Base-by-base conservation (phyloP, 2,113 vertebrate species). In the Maccullochella peelii region DNA sequence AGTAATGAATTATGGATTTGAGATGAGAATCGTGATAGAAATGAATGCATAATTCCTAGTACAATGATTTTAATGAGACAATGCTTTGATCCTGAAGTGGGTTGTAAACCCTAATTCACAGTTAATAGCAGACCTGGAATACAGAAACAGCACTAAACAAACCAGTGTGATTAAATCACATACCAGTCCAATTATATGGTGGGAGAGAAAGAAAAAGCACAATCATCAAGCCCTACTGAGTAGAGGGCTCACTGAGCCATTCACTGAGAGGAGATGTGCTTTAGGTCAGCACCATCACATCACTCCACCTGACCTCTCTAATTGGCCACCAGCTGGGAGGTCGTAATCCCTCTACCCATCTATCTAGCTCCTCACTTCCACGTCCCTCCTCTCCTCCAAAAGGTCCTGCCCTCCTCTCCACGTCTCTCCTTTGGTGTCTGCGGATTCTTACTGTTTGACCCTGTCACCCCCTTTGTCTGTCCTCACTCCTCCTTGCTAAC, bases 271-370 rank as follows among this genome's bases (percentile, higher is more conserved):
- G 50, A 63, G 63, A 30, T 62, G 54, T 47, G 61, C 40, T 75
- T 83, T 47, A 58, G 59, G 63, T 83, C 75, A 85, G 50, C 25
- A 5, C 65, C 76, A 84, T 75, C 23, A 73, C 33, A 59, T 21
- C 20, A 25, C 58, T 84, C 57, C 42, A 69, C 54, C 79, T 85
- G 84, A 78, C 84, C 80, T 62, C 52, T 86, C 68, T 90, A 90
- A 90, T 86, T 92, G 80, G 78, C 83, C 79, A 67, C 78, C 72
- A 82, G 73, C 73, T 82, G 73, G 4, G 57, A 79, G 57, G 44
- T 79, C 50, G 10, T 62, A 68, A 73, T 70, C 50, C 23, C 25
- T 72, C 54, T 25, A 66, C 38, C 59, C 71, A 66, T 86, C 44
- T 40, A 61, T 50, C 27, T 33, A 75, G 18, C 57, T 75, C 38